Percentiles rank a stretch among this genome's conserved stretches.
Conservation (phyloP, 2,888 invertebrate genomes). For the Meiosimyza decipiens region DNA sequence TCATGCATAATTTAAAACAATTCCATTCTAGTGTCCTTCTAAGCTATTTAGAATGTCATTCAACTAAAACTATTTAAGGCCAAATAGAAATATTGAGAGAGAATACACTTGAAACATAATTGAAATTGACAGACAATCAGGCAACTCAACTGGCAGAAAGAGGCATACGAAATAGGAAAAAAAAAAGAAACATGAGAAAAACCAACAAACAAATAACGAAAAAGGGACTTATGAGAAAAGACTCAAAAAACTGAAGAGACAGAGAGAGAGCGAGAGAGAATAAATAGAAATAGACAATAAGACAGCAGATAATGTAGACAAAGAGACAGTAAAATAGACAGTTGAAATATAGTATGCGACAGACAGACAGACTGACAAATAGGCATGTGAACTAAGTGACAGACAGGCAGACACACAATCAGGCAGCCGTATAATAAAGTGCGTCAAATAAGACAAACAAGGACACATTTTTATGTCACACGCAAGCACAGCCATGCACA, state of each 20-base stretch:
- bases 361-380: background rate
- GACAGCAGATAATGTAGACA: too few species aligned
- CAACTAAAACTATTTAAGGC: slow-evolving; percentile 6
- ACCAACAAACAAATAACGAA: slow-evolving; percentile 11
- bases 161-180: slow-evolving; percentile 1
- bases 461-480: background rate
- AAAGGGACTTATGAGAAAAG: background rate
- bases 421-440: background rate
- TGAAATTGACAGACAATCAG: slow-evolving; percentile 1
- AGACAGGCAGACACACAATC: background rate
- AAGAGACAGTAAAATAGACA: too few species aligned
- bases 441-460: too few species aligned
- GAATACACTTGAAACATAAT: background rate
- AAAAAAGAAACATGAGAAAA: slow-evolving; percentile 10
- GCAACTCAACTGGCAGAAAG: background rate
- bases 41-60: slow-evolving; percentile 20
- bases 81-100: background rate
- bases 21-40: background rate
- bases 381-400: background rate
- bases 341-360: background rate
- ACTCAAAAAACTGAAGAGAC: too few species aligned
- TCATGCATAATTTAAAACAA: slow-evolving; percentile 12
- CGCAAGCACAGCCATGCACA: background rate
- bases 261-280: background rate
- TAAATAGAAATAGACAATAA: too few species aligned